phyloP scores from a whole-genome alignment of 2,797 vertebrate species.

The Tapera naevia region DNA sequence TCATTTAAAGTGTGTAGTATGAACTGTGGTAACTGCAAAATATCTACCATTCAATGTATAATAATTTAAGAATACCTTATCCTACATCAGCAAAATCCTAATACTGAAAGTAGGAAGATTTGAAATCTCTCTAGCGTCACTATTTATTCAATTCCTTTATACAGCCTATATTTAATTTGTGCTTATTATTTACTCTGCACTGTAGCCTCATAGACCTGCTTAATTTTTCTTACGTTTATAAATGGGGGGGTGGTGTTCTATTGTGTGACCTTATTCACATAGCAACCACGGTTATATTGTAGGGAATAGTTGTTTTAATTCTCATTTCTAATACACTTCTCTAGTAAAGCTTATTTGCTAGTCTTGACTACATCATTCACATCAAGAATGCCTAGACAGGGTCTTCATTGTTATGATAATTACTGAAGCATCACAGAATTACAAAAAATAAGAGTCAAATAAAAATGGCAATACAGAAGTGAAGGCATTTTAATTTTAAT shows the following conservation, averaged over 20 bases:
- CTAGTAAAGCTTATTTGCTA: neutral
- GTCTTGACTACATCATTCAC: neutral
- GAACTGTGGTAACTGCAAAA: neutral
- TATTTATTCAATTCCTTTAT: neutral
- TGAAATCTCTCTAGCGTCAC: neutral
- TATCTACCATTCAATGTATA: neutral
- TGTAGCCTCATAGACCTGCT: neutral
- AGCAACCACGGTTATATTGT: neutral
- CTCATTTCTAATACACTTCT: neutral
- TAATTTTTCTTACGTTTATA: neutral
- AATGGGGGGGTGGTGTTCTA: neutral
- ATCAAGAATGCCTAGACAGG: rapidly evolving
- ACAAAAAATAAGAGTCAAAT: neutral
- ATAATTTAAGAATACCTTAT: neutral
- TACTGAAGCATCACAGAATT: neutral
- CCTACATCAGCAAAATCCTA: neutral
- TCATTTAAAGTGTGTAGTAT: neutral
- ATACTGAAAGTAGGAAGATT: neutral
- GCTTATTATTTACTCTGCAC: neutral
- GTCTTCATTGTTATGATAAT: neutral
- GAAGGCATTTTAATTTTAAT: neutral
- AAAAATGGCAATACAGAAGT: neutral
- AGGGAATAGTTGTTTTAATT: neutral
- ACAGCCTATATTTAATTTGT: neutral
- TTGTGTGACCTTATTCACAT: neutral